These are phyloP conservation scores for Rhodinocichla rosea DNA, from an alignment of 2,113 vertebrate species.

Conservation along the genomic window DNA sequence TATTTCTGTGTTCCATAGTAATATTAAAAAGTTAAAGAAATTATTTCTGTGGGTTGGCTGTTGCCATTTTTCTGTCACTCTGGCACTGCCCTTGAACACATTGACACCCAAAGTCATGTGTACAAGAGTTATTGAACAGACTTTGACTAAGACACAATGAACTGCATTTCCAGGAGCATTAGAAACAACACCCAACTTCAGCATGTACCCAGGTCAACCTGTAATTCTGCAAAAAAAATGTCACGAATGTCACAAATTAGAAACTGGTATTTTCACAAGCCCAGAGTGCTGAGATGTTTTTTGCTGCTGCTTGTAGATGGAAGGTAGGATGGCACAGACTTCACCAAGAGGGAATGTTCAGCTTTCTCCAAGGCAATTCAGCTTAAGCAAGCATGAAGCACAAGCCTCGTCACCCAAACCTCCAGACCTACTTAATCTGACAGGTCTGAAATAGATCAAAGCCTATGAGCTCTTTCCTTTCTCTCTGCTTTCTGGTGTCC, in stretches of 20 bases:
- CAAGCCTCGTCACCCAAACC: not conserved
- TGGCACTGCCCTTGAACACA: not conserved
- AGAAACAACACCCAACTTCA: not conserved
- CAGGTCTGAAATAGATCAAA: not conserved
- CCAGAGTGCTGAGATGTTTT: not conserved
- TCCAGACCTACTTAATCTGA: not conserved
- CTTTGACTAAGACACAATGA: not conserved
- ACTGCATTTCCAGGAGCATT: not conserved
- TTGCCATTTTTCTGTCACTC: not conserved
- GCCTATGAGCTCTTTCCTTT: not conserved
- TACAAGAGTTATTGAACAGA: not conserved
- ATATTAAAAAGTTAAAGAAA: not conserved
- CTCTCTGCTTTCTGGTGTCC: not conserved
- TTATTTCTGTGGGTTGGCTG: not conserved
- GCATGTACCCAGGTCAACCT: not conserved
- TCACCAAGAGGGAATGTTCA: not conserved
- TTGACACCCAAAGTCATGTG: not conserved
- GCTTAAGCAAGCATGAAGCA: not conserved
- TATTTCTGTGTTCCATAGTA: not conserved
- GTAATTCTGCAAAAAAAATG: not conserved
- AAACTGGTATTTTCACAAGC: not conserved
- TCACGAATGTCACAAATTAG: not conserved
- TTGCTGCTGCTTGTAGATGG: not conserved
- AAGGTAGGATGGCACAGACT: not conserved
- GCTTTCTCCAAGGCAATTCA: not conserved